Evolutionary conservation across 2,888 invertebrate species (phyloP).

Genomic region (Deilephila elpenor): DNA sequence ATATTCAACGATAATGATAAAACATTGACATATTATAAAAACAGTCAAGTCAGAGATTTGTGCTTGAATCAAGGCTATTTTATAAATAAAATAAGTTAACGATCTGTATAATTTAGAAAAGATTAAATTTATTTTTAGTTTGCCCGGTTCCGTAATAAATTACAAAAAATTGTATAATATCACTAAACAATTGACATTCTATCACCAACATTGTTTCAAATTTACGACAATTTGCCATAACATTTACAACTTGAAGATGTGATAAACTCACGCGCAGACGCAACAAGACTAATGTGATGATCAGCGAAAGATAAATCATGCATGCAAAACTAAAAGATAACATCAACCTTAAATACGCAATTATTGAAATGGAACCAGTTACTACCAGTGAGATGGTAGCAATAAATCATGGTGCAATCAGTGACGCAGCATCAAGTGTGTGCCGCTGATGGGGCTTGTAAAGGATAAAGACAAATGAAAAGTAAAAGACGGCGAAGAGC

Average conservation of each 20-base stretch:
- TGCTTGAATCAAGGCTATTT: too few relatives aligned
- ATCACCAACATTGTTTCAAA: neutral
- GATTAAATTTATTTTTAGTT: too few relatives aligned
- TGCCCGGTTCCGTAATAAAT: too few relatives aligned
- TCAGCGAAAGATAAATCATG: conserved; percentile 1
- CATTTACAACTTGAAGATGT: neutral
- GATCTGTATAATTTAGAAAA: too few relatives aligned
- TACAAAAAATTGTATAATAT: too few relatives aligned
- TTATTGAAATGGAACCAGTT: conserved; percentile 31
- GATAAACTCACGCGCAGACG: neutral
- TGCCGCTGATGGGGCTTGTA: conserved; percentile 21
- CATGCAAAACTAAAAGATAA: conserved; percentile 20
- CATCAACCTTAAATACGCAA: conserved; percentile 30
- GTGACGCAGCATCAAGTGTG: conserved; percentile 31
- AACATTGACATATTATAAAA: too few relatives aligned
- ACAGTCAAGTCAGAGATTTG: too few relatives aligned
- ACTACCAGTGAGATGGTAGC: conserved; percentile 21
- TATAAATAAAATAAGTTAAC: too few relatives aligned
- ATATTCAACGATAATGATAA: too few relatives aligned
- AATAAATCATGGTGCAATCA: conserved; percentile 37
- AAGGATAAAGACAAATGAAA: conserved; percentile 25
- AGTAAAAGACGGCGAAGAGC: conserved; percentile 16
- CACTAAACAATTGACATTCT: neutral
- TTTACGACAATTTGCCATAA: neutral
- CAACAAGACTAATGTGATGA: conserved; percentile 10